Evolutionary conservation across 2,113 vertebrate species (phyloP).

Genomic region (Accipiter cooperii): DNA sequence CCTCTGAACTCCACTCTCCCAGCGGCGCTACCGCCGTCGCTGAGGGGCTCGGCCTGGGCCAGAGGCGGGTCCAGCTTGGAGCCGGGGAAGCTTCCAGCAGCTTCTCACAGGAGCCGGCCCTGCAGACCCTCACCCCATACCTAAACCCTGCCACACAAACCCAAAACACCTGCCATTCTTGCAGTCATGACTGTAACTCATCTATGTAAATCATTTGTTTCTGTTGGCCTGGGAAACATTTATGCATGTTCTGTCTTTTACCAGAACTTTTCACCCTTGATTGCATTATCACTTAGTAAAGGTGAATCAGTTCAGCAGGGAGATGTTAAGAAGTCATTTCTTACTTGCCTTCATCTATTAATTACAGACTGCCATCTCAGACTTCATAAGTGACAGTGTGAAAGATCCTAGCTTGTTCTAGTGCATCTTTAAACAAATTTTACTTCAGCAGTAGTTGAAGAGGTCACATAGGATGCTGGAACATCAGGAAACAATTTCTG

Average conservation of each 20-base stretch:
- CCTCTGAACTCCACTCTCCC: no score
- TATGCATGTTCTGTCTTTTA: background rate
- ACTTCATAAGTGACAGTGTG: background rate
- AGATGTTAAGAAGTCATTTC: background rate
- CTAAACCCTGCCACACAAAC: no score
- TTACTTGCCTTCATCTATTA: background rate
- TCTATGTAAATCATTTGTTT: background rate
- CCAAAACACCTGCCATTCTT: background rate
- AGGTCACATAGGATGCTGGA: background rate
- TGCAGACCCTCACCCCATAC: fast-evolving
- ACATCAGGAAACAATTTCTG: background rate
- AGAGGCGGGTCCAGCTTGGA: no score
- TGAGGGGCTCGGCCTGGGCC: no score
- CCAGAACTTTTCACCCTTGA: background rate
- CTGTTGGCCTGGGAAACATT: background rate
- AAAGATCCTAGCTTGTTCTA: background rate
- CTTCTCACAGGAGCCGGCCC: no score
- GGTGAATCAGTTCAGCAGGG: background rate
- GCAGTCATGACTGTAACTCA: background rate
- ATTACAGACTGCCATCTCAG: background rate
- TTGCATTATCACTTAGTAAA: background rate
- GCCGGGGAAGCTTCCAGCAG: no score
- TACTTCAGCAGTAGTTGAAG: background rate
- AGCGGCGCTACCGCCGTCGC: no score
- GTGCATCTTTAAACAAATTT: background rate